Evolutionary conservation across 2,797 vertebrate species (phyloP), one percentile per base, ranked within the genome.

Genomic region (Syngnathus rostellatus): DNA sequence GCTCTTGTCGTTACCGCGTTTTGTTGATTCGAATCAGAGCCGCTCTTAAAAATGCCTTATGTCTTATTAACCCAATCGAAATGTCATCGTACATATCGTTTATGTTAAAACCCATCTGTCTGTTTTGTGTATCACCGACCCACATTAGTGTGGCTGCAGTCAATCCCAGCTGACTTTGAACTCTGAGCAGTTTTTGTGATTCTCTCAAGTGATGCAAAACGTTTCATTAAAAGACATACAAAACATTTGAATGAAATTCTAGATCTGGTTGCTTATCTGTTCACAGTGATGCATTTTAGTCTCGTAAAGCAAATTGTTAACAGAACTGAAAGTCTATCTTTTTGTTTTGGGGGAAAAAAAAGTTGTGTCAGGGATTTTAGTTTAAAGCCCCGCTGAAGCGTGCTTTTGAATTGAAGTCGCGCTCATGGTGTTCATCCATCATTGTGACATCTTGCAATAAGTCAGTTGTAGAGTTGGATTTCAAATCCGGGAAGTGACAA

Each of bases 371-470:
- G 60, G 38, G 6, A 16, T 45, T 45, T 62, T 45, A 62, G n/a
- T 62, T 25, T 45, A 41, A 45, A 62, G 21, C 7, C 1, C 11
- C 23, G 21, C 40, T 62, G n/a, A 62, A 14, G 21, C 45, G 40
- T 45, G 60, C 9, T 45, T 62, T 45, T 45, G 40, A 62, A 45
- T 25, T 62, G 8, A n/a, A 62, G 40, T 41, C 19, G 10, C 16
- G 21, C 16, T 43, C 38, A 43, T 62, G 21, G 21, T 43, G 39
- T 21, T 43, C 60, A 62, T 62, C 60, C 60, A 45, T 62, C 60
- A 45, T 25, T 14, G 21, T 62, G 60, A 45, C 60, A 62, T 62
- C 12, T 62, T 45, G 21, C 60, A 62, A 23, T 9, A 25, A 6
- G 23, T 45, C 40, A 62, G 16, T 43, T 12, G 16, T 3, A 12